These are phyloP conservation scores for Quiscalus mexicanus DNA, from an alignment of 2,113 vertebrate genomes.

Conservation along the genomic window DNA sequence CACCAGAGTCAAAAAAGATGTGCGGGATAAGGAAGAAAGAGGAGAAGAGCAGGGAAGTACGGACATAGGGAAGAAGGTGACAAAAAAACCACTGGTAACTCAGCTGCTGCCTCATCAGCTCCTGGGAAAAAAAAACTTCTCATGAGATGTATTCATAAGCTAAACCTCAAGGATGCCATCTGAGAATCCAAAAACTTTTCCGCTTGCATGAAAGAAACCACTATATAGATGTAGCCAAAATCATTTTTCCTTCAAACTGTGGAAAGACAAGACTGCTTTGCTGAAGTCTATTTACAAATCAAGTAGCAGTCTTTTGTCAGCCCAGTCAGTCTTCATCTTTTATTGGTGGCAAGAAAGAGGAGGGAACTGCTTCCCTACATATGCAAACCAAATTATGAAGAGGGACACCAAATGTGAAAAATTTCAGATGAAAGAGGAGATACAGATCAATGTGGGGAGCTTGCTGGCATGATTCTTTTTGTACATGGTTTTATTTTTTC, in stretches of 20 bases:
- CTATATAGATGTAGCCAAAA: not conserved
- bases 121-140: conserved; percentile 4
- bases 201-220: conserved; percentile 27
- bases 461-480: not conserved
- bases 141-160: conserved; percentile 37
- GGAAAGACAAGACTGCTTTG: conserved; percentile 4
- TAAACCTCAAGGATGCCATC: conserved; percentile 51
- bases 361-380: not conserved
- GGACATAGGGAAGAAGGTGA: rapidly evolving
- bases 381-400: not conserved
- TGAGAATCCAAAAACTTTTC: conserved; percentile 21
- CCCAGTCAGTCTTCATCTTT: not conserved
- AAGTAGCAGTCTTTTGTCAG: not conserved
- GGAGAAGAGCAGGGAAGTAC: not conserved
- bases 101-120: not conserved
- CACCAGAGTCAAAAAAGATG: not conserved
- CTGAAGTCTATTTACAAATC: not conserved
- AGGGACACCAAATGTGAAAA: not conserved
- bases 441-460: not conserved
- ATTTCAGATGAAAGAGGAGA: not conserved
- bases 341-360: not conserved
- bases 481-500: not conserved
- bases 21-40: not conserved
- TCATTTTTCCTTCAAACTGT: not conserved
- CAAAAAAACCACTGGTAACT: not conserved